Conservation (phyloP, 2,888 invertebrate genomes). For the Geophilus truncorum region DNA sequence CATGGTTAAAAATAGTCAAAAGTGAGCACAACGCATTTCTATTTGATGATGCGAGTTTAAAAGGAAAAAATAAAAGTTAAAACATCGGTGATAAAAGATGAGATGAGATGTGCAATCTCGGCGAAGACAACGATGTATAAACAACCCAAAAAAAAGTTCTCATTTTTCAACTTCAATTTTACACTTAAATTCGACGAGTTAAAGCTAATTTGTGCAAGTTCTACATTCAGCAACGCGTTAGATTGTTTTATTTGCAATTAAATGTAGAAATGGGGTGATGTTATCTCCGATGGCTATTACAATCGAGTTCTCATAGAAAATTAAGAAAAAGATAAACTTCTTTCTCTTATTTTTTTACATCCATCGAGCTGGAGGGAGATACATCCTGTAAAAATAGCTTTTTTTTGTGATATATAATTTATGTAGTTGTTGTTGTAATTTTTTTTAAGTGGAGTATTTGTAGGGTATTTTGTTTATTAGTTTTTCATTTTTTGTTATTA, state of each 20-base stretch:
- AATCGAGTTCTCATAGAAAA: slow-evolving; percentile 2
- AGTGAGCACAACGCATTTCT: not conserved
- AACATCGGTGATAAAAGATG: not conserved
- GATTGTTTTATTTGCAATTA: not conserved
- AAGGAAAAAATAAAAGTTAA: not conserved
- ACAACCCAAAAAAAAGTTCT: not conserved
- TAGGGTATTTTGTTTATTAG: not conserved
- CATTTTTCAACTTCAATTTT: not conserved
- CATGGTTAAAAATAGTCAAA: not conserved
- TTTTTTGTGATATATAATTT: not conserved
- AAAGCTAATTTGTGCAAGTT: not conserved
- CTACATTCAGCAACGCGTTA: not conserved
- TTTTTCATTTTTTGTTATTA: not conserved
- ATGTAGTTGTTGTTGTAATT: too few species aligned
- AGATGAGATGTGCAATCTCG: not conserved
- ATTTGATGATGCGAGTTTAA: not conserved
- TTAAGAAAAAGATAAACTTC: not conserved
- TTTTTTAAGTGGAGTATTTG: not conserved
- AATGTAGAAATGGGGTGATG: slow-evolving; percentile 5
- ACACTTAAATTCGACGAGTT: not conserved
- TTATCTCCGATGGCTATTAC: not conserved
- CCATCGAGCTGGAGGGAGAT: not conserved
- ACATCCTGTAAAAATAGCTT: not conserved
- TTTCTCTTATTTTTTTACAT: not conserved
- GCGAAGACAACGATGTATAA: not conserved